Conservation (phyloP, 2,797 vertebrate species). For the Nannoperca australis region DNA sequence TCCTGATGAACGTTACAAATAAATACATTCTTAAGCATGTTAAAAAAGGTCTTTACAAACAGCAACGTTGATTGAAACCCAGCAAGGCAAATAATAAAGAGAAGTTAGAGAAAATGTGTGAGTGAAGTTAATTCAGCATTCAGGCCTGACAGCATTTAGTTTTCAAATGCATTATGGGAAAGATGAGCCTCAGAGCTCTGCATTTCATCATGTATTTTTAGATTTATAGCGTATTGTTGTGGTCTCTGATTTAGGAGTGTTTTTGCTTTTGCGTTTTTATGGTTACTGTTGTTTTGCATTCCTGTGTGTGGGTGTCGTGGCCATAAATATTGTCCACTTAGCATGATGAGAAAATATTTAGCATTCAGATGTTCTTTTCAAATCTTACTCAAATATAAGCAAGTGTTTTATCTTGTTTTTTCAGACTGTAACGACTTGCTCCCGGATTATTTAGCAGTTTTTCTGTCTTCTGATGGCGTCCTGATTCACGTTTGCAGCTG, state of each 20-base stretch:
- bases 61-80: background rate
- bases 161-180: conserved; percentile 17
- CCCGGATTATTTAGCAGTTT: background rate
- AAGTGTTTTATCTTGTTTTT: background rate
- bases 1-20: background rate
- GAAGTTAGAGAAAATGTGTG: background rate
- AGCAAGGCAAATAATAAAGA: background rate
- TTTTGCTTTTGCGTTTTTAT: conserved; percentile 42
- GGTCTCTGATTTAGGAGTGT: conserved; percentile 29
- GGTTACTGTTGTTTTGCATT: conserved; percentile 29
- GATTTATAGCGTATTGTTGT: conserved; percentile 23
- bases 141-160: background rate
- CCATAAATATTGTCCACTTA: conserved; percentile 12
- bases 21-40: background rate
- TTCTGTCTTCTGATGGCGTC: too few relatives aligned
- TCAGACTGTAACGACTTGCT: background rate
- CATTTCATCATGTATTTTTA: conserved; percentile 30
- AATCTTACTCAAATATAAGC: background rate
- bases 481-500: conserved; percentile 25
- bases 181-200: conserved; percentile 10
- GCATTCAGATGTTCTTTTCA: background rate
- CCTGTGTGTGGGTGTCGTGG: background rate
- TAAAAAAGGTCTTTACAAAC: background rate
- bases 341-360: background rate
- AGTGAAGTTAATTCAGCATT: background rate